Evolutionary conservation across 2,113 vertebrate species (phyloP).

Genomic region (Nesoenas mayeri): DNA sequence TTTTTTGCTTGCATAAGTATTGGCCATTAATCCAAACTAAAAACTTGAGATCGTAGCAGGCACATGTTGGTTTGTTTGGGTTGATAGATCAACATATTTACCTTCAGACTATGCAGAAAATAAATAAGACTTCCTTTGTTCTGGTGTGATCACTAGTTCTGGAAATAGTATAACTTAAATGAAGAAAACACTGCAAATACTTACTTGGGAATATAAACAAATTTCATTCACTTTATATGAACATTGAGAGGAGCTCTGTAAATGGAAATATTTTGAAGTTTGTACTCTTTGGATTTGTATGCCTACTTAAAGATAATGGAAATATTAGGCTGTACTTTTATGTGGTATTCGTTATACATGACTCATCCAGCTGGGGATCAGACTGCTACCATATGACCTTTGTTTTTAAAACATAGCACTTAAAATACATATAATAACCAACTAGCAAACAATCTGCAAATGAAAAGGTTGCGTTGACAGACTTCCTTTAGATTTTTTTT

Average conservation of each 20-base stretch:
- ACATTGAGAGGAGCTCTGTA: not conserved
- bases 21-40: not conserved
- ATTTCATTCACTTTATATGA: not conserved
- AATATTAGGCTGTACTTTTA: not conserved
- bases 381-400: not conserved
- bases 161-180: not conserved
- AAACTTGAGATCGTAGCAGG: not conserved
- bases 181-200: not conserved
- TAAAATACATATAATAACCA: not conserved
- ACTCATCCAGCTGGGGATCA: not conserved
- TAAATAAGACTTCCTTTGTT: not conserved
- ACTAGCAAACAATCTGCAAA: not conserved
- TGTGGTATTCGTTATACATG: not conserved
- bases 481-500: not conserved
- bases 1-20: not conserved
- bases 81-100: not conserved
- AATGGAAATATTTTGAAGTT: not conserved
- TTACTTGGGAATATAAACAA: not conserved
- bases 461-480: not conserved
- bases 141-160: not conserved
- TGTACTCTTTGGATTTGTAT: not conserved
- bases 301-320: not conserved
- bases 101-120: not conserved
- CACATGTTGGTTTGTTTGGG: not conserved
- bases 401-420: not conserved